These are phyloP conservation scores for Trinectes maculatus DNA, from an alignment of 2,113 vertebrate species.

Conservation along the genomic window DNA sequence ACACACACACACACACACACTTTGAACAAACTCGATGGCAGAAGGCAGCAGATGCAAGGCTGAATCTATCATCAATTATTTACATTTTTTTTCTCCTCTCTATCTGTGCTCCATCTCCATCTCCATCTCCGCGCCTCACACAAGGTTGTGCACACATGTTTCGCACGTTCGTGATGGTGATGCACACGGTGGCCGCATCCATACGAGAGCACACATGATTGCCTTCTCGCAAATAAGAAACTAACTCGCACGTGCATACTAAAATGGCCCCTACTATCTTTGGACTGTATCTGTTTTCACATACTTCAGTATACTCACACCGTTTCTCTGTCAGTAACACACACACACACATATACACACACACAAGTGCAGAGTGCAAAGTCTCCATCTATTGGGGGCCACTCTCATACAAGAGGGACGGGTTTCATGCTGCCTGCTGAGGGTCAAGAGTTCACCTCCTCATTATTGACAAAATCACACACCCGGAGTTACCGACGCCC, in stretches of 20 bases:
- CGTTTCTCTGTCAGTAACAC: neutral
- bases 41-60: slow-evolving; percentile 72
- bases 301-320: neutral
- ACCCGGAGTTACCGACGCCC: slow-evolving; percentile 23
- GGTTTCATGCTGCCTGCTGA: slow-evolving; percentile 39
- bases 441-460: slow-evolving; percentile 57
- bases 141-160: slow-evolving; percentile 39
- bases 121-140: slow-evolving; percentile 27
- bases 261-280: slow-evolving; percentile 43
- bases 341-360: neutral
- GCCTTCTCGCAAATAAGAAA: slow-evolving; percentile 51
- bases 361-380: slow-evolving; percentile 21
- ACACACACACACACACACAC: no score
- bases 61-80: slow-evolving; percentile 76
- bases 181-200: slow-evolving; percentile 35
- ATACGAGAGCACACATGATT: slow-evolving; percentile 36
- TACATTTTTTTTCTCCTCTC: slow-evolving; percentile 58
- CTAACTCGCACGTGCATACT: slow-evolving; percentile 10
- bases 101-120: slow-evolving; percentile 62
- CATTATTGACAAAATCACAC: slow-evolving; percentile 20
- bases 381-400: slow-evolving; percentile 26
- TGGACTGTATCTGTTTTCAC: slow-evolving; percentile 14
- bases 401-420: slow-evolving; percentile 26
- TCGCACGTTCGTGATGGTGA: slow-evolving; percentile 4
- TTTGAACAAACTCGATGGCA: slow-evolving; percentile 66